Evolutionary conservation across 2,797 vertebrate genomes (phyloP), one percentile per base, ranked within the genome.

Genomic region (Gephyroberyx darwinii): DNA sequence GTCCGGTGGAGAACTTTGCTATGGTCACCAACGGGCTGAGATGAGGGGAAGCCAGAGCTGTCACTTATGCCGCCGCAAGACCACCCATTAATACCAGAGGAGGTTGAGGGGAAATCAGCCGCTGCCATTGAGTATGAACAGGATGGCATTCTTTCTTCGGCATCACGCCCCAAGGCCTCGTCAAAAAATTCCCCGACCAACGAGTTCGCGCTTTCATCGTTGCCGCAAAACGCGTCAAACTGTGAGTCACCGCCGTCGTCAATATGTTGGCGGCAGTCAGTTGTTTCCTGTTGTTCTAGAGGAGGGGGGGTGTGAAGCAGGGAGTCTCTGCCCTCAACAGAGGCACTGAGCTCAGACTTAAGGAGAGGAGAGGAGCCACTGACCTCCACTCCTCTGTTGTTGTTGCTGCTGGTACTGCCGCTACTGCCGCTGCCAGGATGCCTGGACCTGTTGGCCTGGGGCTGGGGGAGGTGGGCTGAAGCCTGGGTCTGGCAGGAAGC

Each of bases 331-430:
- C 63, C 75, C 35, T 80, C 65, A 43, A 71, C 76, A 74, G 67
- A 88, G 72, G 81, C 65, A 88, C 61, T 70, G 78, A 75, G 83
- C 74, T 92, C 87, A 90, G 87, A 87, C 79, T 90, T 93, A 91
- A 92, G 88, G 81, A 85, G 91, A 90, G 90, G 88, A 88, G 92
- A 92, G 91, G 92, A 91, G 92, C 89, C 92, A 94, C 93, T 94
- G 93, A 94, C 93, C 93, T 94, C 93, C 92, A 86, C 90, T 91
- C 89, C 89, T 86, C 90, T 86, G 88, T 74, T 81, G 79, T 55
- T 58, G 84, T 20, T 19, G 67, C 33, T 80, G 67, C 33, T 41
- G 74, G 26, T 26, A 26, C 58, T 58, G 84, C 26, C 17, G 67
- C 33, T 80, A 64, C 33, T 41, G 74, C 73, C 19, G 63, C 33